Evolutionary conservation across 2,113 vertebrate genomes (phyloP).

Genomic region (Perca schrenkii): DNA sequence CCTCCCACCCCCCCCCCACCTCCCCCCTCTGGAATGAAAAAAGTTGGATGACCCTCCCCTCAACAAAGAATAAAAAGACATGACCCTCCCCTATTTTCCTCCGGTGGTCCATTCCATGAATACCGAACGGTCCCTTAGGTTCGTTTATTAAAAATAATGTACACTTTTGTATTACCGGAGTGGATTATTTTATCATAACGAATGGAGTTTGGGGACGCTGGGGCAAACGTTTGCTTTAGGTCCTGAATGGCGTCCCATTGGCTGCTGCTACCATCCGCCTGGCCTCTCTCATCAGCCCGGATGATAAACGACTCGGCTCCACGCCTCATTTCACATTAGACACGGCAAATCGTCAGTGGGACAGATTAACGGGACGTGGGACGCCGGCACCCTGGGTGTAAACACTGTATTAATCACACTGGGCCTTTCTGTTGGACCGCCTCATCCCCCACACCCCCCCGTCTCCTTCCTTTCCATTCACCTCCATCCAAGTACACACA

Average conservation of each 20-base stretch:
- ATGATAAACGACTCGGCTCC: slow-evolving; percentile 62
- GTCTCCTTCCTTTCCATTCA: slow-evolving; percentile 24
- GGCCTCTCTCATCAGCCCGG: slow-evolving; percentile 45
- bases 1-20: too few species aligned
- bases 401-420: slow-evolving; percentile 72
- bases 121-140: too few species aligned
- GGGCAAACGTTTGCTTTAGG: not conserved
- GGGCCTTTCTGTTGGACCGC: slow-evolving; percentile 23
- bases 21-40: too few species aligned
- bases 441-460: not conserved
- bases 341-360: slow-evolving; percentile 65
- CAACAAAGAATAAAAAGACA: too few species aligned
- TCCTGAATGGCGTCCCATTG: slow-evolving; percentile 2
- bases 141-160: not conserved
- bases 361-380: slow-evolving; percentile 63
- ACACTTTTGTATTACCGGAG: not conserved
- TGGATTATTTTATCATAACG: not conserved
- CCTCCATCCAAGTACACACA: not conserved
- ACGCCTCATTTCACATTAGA: slow-evolving; percentile 77
- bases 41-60: too few species aligned
- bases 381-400: slow-evolving; percentile 52
- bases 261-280: slow-evolving; percentile 7
- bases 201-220: too few species aligned
- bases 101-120: too few species aligned
- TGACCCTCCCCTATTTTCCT: too few species aligned